These are phyloP conservation scores for Archaeoteleia sp. DNA, from an alignment of 2,888 invertebrate genomes.

Conservation along the genomic window DNA sequence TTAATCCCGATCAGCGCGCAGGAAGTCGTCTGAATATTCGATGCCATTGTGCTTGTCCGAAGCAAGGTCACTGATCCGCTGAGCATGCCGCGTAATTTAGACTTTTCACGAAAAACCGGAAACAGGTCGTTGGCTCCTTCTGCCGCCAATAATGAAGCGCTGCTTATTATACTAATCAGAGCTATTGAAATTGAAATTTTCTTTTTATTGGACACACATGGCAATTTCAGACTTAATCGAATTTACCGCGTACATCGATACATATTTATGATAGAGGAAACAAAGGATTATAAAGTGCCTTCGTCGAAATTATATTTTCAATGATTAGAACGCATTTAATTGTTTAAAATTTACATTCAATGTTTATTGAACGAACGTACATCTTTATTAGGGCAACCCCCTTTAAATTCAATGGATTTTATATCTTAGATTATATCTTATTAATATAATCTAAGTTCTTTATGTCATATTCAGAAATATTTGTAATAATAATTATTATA, in stretches of 20 bases:
- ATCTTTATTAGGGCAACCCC: too few species aligned
- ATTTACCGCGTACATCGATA: slow-evolving; percentile 17
- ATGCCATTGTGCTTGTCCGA: slow-evolving; percentile 64
- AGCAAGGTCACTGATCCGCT: slow-evolving; percentile 67
- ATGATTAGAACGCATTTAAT: slow-evolving; percentile 15
- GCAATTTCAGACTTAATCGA: slow-evolving; percentile 20
- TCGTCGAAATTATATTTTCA: slow-evolving; percentile 23
- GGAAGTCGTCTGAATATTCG: slow-evolving; percentile 69
- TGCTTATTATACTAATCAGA: slow-evolving; percentile 49
- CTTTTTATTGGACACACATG: slow-evolving; percentile 28
- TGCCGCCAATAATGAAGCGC: slow-evolving; percentile 39
- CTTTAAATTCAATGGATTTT: too few species aligned
- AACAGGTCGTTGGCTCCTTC: slow-evolving; percentile 56
- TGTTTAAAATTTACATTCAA: too few species aligned
- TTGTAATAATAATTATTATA: too few species aligned
- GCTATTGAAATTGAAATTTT: slow-evolving; percentile 49
- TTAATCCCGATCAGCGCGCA: slow-evolving; percentile 60
- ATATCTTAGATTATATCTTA: too few species aligned
- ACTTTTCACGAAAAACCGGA: slow-evolving; percentile 58
- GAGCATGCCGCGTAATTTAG: slow-evolving; percentile 38
- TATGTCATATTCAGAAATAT: too few species aligned
- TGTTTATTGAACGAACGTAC: too few species aligned
- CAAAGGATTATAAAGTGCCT: slow-evolving; percentile 30
- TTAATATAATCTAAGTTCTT: too few species aligned
- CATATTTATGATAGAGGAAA: slow-evolving; percentile 41